Evolutionary conservation across 1,140 invertebrate genomes (phyloP).

Genomic region (Panagrolaimus sp.): DNA sequence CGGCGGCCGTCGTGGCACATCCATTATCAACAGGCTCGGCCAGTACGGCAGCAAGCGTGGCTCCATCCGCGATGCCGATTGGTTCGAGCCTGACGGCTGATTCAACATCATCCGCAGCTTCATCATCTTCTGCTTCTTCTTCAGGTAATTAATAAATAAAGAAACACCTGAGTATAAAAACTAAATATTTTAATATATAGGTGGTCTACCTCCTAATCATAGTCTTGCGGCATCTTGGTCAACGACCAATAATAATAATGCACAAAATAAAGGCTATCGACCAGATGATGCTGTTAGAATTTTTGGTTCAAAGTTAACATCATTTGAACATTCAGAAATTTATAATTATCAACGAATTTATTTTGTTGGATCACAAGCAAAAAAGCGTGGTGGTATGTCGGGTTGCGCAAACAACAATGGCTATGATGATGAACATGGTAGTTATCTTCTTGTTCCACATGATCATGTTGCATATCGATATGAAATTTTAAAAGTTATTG

Average conservation of each 20-base stretch:
- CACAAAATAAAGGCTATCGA: conserved; percentile 47
- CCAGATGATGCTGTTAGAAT: conserved; percentile 54
- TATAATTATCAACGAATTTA: conserved; percentile 56
- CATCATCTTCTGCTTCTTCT: not conserved
- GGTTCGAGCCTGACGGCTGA: conserved; percentile 13
- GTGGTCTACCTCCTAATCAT: not conserved
- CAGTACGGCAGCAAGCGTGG: conserved; percentile 4
- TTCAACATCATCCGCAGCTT: conserved; percentile 4
- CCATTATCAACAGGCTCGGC: conserved; percentile 5
- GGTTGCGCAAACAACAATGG: conserved; percentile 75
- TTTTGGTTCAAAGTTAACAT: conserved; percentile 51
- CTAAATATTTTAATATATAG: not conserved
- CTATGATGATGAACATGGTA: conserved; percentile 79
- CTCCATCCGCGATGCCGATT: conserved; percentile 11
- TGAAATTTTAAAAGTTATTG: conserved; percentile 92
- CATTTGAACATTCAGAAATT: conserved; percentile 56
- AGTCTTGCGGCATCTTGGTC: conserved; percentile 3
- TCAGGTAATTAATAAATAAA: not conserved
- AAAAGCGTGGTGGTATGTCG: conserved; percentile 50
- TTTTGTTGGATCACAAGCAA: conserved; percentile 57
- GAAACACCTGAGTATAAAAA: too few species aligned
- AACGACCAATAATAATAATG: conserved; percentile 11
- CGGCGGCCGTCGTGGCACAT: conserved; percentile 11
- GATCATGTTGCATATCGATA: conserved; percentile 96
- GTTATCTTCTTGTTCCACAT: conserved; percentile 91